Conservation (phyloP, 2,797 vertebrate genomes). For the Sebastes elongatus region DNA sequence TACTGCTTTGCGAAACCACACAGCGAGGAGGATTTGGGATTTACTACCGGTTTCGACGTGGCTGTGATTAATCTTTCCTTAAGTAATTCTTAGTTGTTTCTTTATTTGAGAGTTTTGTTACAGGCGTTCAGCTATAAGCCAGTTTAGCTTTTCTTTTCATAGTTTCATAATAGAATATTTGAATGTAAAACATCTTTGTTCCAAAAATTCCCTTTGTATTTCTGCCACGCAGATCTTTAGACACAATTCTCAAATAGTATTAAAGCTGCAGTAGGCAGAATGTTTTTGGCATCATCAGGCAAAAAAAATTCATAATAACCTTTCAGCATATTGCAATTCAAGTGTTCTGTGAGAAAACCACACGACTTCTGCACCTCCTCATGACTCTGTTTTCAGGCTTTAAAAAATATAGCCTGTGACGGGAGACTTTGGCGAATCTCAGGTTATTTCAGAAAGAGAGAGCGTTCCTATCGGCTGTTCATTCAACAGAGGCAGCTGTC, state of each 20-base stretch:
- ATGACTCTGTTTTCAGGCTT: too few species aligned
- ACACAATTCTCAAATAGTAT: background rate
- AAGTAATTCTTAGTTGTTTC: background rate
- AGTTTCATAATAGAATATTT: background rate
- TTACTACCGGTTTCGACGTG: background rate
- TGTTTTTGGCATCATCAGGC: too few species aligned
- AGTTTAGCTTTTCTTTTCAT: background rate
- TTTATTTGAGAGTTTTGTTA: background rate
- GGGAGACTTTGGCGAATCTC: rapidly evolving
- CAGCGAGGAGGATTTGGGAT: slow-evolving; percentile 2
- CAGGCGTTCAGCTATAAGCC: background rate
- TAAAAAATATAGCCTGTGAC: too few species aligned
- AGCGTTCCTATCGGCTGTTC: too few species aligned
- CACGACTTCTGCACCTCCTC: too few species aligned
- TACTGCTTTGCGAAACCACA: slow-evolving; percentile 23
- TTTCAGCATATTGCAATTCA: too few species aligned
- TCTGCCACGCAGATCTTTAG: background rate
- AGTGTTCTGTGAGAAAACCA: too few species aligned
- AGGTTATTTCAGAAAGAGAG: too few species aligned
- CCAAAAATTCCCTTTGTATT: background rate
- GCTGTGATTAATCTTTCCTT: slow-evolving; percentile 3
- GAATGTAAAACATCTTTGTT: slow-evolving; percentile 4
- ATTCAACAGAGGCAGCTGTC: too few species aligned
- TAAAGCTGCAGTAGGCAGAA: too few species aligned
- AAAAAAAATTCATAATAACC: too few species aligned